Evolutionary conservation across 2,797 vertebrate species (phyloP).

Genomic region (Xyrichtys novacula): DNA sequence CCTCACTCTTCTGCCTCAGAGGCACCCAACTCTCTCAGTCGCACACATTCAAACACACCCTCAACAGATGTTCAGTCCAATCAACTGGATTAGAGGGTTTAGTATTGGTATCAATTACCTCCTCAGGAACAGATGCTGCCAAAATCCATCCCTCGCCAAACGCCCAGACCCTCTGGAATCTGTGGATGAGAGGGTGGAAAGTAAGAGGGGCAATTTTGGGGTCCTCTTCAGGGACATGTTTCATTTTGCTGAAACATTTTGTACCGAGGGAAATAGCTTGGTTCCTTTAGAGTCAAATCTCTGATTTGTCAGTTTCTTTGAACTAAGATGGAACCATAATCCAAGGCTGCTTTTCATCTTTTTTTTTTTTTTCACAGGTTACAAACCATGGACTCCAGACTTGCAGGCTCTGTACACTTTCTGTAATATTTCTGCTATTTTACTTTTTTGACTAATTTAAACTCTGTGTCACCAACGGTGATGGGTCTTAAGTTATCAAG

Average conservation of each 20-base stretch:
- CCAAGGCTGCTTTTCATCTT: not conserved
- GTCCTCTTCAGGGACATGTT: constrained; percentile 9
- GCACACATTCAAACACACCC: constrained; percentile 18
- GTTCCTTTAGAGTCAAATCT: constrained; percentile 1
- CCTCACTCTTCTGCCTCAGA: constrained; percentile 15
- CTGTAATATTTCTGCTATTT: not conserved
- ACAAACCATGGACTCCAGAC: constrained; percentile 2
- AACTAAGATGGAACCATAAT: not conserved
- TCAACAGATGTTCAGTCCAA: constrained; percentile 64
- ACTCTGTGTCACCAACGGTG: no score
- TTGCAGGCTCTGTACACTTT: not conserved
- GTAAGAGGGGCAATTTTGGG: not conserved
- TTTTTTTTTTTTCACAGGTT: constrained; percentile 3
- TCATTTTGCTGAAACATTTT: constrained; percentile 15
- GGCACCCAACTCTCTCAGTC: constrained; percentile 13
- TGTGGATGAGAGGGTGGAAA: constrained; percentile 17
- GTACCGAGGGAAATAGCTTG: not conserved
- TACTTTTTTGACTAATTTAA: no score
- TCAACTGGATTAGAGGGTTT: constrained; percentile 65
- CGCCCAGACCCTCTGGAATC: constrained; percentile 32
- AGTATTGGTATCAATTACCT: constrained; percentile 63
- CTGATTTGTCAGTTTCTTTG: not conserved
- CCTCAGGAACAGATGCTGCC: constrained; percentile 48
- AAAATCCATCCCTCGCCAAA: constrained; percentile 38
- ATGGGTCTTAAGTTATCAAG: no score